Evolutionary conservation across 2,888 invertebrate genomes (phyloP), one percentile per base, ranked within the genome.

Genomic region (Drymonia ruficornis): DNA sequence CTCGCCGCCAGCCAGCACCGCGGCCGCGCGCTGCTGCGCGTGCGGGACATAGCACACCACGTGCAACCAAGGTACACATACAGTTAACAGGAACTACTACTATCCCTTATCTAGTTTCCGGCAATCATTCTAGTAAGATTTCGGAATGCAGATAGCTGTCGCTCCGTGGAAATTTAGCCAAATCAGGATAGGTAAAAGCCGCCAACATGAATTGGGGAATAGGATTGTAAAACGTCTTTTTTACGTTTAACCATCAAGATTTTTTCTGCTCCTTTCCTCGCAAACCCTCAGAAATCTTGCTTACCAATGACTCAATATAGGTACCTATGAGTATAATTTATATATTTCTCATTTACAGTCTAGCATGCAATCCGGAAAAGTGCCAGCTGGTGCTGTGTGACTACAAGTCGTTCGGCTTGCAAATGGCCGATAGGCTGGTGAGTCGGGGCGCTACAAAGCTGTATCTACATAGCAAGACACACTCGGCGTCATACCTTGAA

Each of bases 391-490:
- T 86, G 3, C 6, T 86, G 3, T 70, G 78, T 45, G 76, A 81
- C 38, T 65, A 76, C 0, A 72, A 72, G 13, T 18, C 55, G 0
- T 64, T 78, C 7, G 79, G 77, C 0, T 38, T 81, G 0, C 74
- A 76, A n/a, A 42, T 85, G 2, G 75, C 74, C 0, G 75, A 81
- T 3, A 71, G 66, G 43, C 61, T 86, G 9, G 66, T 84, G 2
- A 60, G 56, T 2, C 74, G 78, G 5, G 87, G 87, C 1, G 84
- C 80, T 0, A 76, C 53, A 29, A 80, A 74, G 38, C 34, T 85
- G 0, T 49, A 61, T 9, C 45, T 85, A 12, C 69, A 78, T 8
- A 64, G 63, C 23, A 50, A 63, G 7, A 8, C 55, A 12, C 16
- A 50, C 9, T 47, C 60, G 18, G 50, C 57, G 28, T 44, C 52